Conservation (phyloP, 2,113 vertebrate species). For the Mesocricetus auratus region DNA sequence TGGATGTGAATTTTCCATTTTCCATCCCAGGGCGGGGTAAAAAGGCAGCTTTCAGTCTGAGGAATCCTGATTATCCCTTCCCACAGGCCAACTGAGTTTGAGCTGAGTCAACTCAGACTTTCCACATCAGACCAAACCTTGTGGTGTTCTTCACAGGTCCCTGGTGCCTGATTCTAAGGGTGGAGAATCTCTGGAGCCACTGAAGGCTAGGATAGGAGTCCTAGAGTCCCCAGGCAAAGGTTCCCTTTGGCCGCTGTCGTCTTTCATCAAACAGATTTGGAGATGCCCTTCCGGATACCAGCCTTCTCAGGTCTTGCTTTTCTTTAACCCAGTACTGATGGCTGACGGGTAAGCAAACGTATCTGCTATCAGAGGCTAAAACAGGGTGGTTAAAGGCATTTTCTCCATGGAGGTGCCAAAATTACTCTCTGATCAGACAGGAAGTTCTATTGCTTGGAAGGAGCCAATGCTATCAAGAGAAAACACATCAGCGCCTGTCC, state of each 20-base stretch:
- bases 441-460: conserved; percentile 91
- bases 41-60: background rate
- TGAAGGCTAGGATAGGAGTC: background rate
- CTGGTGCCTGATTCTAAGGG: background rate
- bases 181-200: background rate
- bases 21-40: background rate
- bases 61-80: background rate
- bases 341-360: conserved; percentile 61
- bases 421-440: conserved; percentile 89
- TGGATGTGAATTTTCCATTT: background rate
- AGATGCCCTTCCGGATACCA: background rate
- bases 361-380: conserved; percentile 77
- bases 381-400: conserved; percentile 80
- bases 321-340: conserved; percentile 27
- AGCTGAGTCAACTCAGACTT: background rate
- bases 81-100: background rate
- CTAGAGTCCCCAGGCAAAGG: background rate
- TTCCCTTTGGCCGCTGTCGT: conserved; percentile 2
- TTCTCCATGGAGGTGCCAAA: conserved; percentile 84
- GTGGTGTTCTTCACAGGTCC: background rate
- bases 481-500: conserved; percentile 87
- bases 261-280: background rate
- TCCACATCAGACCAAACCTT: background rate
- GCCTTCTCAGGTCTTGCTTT: background rate
- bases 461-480: conserved; percentile 90